phyloP scores from a whole-genome alignment of 2,797 vertebrate genomes.

The Pterois miles region DNA sequence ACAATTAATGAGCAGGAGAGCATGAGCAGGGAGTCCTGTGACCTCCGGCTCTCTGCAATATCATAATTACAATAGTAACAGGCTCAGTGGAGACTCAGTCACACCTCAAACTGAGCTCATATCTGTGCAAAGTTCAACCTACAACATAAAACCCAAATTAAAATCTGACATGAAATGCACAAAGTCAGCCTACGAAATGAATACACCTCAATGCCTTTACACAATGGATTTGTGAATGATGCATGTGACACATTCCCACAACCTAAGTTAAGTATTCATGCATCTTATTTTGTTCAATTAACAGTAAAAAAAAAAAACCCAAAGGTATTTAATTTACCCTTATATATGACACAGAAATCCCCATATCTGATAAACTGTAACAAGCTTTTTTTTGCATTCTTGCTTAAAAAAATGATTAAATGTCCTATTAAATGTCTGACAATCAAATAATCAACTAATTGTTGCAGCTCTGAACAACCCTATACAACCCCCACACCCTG shows the following conservation, averaged over 20 bases:
- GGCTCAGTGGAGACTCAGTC: slow-evolving; percentile 11
- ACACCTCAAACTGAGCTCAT: slow-evolving; percentile 25
- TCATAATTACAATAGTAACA: slow-evolving; percentile 61
- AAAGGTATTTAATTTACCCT: neutral
- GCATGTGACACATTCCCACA: neutral
- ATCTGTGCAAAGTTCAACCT: neutral
- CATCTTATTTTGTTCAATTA: neutral
- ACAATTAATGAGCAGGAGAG: slow-evolving; percentile 69
- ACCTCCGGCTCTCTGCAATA: slow-evolving; percentile 60
- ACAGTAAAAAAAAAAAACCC: neutral
- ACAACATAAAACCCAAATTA: neutral
- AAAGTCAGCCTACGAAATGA: neutral
- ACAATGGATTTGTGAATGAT: neutral
- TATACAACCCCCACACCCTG: too few species aligned
- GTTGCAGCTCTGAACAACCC: too few species aligned
- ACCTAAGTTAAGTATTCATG: neutral
- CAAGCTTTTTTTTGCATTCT: neutral
- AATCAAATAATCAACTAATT: neutral
- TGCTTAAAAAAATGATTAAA: too few species aligned
- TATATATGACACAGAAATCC: neutral
- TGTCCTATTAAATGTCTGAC: neutral
- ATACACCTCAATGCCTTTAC: neutral
- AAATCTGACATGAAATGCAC: neutral
- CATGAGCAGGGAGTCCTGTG: slow-evolving; percentile 52
- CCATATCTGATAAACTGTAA: neutral